Base-by-base conservation (phyloP, 2,113 vertebrate species). In the Bettongia penicillata region DNA sequence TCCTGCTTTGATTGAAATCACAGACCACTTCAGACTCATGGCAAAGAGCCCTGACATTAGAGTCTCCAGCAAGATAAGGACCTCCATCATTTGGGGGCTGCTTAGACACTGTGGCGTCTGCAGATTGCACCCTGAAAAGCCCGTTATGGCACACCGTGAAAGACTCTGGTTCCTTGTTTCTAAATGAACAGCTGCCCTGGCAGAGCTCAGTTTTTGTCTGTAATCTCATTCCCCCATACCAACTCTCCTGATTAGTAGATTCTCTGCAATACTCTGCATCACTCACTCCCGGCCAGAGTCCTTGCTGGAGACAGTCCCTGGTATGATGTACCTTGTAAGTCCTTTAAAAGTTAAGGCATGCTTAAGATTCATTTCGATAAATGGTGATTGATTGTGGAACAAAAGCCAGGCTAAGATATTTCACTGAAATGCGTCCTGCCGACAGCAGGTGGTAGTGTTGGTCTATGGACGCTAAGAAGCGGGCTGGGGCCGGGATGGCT, bases 371-470 rank as follows among this genome's bases (percentile, higher is more conserved):
- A 8, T 94, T 96, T 89, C 90, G 93, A 43, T 93, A 89, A 94
- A 57, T 57, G 94, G 84, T 2, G 96, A 53, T 93, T 84, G 94
- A 95, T 95, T 5, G 0, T 0, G 96, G 96, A 52, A 95, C 92
- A 95, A 16, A 91, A 91, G 51, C 51, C 28, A n/a, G 10, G 55
- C 91, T 0, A 3, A 55, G 51, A 47, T 0, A 52, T 91, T 89
- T 57, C 96, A 8, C 37, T 53, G 37, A 43, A 53, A 94, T 51
- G 6, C 68, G 11, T 90, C 24, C 84, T 6, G 0, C 10, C 1
- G 89, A 84, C 99, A 97, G 98, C 95, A 98, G 99, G 96, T 97
- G 99, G 98, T 98, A 97, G 95, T 98, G 97, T 98, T 98, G 98
- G 2, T 93, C 98, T 43, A 16, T 91, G 3, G 24, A 97, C 0